Conservation (phyloP, 2,797 vertebrate genomes). For the Sebastes aleutianus region DNA sequence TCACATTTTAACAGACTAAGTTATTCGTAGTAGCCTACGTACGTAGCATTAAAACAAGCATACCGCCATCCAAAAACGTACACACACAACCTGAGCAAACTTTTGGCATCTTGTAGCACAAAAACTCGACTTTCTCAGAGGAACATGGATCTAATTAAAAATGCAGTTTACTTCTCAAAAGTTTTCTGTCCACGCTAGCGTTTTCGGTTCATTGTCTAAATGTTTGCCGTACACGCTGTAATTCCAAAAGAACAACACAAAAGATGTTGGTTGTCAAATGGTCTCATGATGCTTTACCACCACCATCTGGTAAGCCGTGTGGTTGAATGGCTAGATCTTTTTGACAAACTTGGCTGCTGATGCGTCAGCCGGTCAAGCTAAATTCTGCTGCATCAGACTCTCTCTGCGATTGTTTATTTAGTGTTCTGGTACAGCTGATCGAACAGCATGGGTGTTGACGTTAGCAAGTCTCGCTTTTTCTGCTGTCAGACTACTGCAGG, state of each 20-base stretch:
- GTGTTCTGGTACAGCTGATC: not conserved
- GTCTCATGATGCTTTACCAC: not conserved
- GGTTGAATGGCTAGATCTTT: constrained; percentile 6
- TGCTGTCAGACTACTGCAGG: not conserved
- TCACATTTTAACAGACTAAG: not conserved
- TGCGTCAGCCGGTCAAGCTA: not conserved
- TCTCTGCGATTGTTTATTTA: not conserved
- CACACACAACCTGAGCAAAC: not conserved
- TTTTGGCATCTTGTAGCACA: not conserved
- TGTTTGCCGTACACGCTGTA: not conserved
- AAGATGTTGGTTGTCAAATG: constrained; percentile 4
- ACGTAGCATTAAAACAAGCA: not conserved
- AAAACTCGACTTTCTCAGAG: constrained; percentile 1
- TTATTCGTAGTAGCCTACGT: not conserved
- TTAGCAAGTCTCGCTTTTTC: not conserved
- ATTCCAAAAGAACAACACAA: not conserved
- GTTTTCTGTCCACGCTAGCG: not conserved
- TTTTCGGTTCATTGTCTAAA: not conserved
- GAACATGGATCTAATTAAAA: not conserved
- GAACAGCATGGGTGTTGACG: not conserved
- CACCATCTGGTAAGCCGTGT: constrained; percentile 15
- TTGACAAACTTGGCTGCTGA: constrained; percentile 8
- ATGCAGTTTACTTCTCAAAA: not conserved
- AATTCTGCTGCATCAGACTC: not conserved
- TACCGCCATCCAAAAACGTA: not conserved